These are phyloP conservation scores for Phenganax marumi DNA, from an alignment of 92 coral and sea anemone species.

Conservation along the genomic window DNA sequence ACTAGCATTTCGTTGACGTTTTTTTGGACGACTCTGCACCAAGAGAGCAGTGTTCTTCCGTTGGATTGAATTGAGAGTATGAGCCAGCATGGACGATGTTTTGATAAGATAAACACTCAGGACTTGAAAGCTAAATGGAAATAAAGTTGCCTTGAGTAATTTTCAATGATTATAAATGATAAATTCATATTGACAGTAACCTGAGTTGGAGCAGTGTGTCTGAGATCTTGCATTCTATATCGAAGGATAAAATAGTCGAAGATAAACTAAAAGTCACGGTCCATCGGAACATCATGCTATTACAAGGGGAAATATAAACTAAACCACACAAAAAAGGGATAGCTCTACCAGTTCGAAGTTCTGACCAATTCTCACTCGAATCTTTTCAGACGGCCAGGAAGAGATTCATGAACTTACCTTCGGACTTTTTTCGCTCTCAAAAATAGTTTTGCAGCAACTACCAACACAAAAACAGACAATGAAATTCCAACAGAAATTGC, in stretches of 20 bases:
- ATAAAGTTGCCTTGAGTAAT: background rate
- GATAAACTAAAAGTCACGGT: too few relatives aligned
- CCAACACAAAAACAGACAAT: background rate
- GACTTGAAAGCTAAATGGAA: slow-evolving; percentile 5
- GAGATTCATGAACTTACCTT: background rate
- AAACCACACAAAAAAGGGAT: too few relatives aligned
- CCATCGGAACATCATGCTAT: too few relatives aligned
- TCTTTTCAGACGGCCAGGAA: too few relatives aligned
- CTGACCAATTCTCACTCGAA: too few relatives aligned
- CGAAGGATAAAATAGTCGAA: background rate
- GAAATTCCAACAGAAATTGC: background rate
- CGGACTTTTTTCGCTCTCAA: background rate
- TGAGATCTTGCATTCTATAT: background rate
- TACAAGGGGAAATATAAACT: background rate
- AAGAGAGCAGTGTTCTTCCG: background rate
- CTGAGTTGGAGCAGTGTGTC: background rate
- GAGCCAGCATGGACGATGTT: background rate
- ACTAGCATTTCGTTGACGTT: background rate
- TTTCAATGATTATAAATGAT: too few relatives aligned
- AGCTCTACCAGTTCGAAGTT: too few relatives aligned
- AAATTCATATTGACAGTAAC: background rate
- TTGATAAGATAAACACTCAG: slow-evolving; percentile 7
- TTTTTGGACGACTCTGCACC: too few relatives aligned
- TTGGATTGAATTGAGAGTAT: slow-evolving; percentile 7
- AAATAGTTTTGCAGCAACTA: background rate